These are phyloP conservation scores for Lepilemur ruficaudatus DNA, from an alignment of 2,797 vertebrate genomes.

Conservation along the genomic window DNA sequence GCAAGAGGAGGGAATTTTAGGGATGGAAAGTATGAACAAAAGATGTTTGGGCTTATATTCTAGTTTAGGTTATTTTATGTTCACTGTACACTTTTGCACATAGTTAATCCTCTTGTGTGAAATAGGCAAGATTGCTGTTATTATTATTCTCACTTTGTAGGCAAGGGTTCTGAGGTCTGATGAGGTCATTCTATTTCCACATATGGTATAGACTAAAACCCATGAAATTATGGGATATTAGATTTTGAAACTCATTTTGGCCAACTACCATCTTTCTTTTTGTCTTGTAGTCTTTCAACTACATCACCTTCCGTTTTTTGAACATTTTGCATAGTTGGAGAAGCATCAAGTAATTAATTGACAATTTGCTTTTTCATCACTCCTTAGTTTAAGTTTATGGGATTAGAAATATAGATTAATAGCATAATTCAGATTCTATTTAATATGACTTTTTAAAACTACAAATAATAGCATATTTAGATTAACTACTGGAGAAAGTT, in stretches of 20 bases:
- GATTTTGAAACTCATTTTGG: slow-evolving; percentile 3
- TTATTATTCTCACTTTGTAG: not conserved
- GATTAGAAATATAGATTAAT: not conserved
- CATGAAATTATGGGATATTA: not conserved
- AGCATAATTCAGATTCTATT: not conserved
- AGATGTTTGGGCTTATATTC: not conserved
- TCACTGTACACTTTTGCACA: not conserved
- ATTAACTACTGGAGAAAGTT: not conserved
- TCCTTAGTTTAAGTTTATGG: not conserved
- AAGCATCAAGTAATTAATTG: not conserved
- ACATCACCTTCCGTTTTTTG: not conserved
- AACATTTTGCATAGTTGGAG: not conserved
- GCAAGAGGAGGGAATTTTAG: not conserved
- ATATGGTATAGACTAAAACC: not conserved
- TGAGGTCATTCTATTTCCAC: not conserved
- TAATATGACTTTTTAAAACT: not conserved
- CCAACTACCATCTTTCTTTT: not conserved
- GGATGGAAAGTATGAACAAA: not conserved
- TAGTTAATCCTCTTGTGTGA: slow-evolving; percentile 4
- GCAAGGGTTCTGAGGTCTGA: not conserved
- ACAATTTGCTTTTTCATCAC: not conserved
- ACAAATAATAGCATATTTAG: not conserved
- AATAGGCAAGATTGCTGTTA: not conserved
- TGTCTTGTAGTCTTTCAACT: not conserved
- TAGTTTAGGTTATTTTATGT: not conserved